Percentiles rank a stretch among this genome's conserved stretches.
phyloP scores from a whole-genome alignment of 2,797 vertebrate species.

The Coccyzus lansbergi region DNA sequence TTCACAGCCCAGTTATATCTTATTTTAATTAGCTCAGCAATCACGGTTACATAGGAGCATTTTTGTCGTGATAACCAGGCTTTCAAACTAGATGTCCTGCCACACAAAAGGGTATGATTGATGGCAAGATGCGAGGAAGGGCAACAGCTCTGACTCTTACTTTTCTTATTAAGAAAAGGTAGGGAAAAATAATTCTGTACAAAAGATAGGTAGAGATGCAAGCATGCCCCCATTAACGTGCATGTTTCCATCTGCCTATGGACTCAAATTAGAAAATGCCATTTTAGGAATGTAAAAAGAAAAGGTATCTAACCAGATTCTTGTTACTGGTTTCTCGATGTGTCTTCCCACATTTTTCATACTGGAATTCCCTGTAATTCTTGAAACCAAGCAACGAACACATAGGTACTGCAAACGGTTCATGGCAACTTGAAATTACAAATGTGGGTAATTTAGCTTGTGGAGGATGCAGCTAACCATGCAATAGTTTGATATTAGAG shows the following conservation, averaged over 20 bases:
- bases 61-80: background rate
- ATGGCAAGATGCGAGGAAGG: background rate
- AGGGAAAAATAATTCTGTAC: background rate
- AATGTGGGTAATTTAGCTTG: fast-evolving
- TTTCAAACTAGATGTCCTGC: background rate
- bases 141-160: background rate
- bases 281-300: background rate
- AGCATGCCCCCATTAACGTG: background rate
- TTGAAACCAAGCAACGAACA: background rate
- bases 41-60: background rate
- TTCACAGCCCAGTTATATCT: background rate
- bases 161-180: background rate
- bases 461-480: background rate
- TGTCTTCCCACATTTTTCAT: background rate
- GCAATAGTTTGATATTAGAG: background rate
- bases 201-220: background rate
- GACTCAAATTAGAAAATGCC: background rate
- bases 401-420: background rate
- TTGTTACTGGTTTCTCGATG: background rate
- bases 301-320: background rate
- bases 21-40: background rate
- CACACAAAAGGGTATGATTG: background rate
- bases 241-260: background rate
- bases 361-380: background rate
- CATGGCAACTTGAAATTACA: background rate